A percentile compares a stretch with the other conserved stretches of the same genome.
phyloP scores from a whole-genome alignment of 1,140 invertebrate genomes.

The Acromyrmex charruanus region DNA sequence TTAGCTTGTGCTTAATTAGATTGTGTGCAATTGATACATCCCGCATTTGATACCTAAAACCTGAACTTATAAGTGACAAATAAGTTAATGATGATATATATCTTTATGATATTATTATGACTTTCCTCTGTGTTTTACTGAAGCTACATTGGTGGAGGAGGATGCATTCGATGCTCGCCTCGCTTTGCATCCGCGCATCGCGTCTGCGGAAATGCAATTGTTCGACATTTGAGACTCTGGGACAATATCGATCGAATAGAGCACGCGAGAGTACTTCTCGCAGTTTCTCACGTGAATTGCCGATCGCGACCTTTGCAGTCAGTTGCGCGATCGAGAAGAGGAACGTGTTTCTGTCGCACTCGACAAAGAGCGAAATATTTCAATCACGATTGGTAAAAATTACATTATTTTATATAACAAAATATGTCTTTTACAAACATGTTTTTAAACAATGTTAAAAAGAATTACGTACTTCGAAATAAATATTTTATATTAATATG shows the following conservation, averaged over 20 bases:
- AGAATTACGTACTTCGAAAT: not conserved
- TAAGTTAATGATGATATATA: too few species aligned
- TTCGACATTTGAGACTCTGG: slow-evolving; percentile 65
- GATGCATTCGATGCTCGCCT: not conserved
- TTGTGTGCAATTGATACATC: too few species aligned
- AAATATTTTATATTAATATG: not conserved
- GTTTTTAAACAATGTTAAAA: not conserved
- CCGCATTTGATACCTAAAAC: too few species aligned
- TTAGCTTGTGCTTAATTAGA: too few species aligned
- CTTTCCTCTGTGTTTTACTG: too few species aligned
- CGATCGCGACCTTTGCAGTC: slow-evolving; percentile 69
- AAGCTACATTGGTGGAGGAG: too few species aligned
- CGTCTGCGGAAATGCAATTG: slow-evolving; percentile 65
- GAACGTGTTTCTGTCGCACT: slow-evolving; percentile 13
- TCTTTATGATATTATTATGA: too few species aligned
- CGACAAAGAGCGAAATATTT: not conserved
- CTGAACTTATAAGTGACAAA: too few species aligned
- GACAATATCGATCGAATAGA: slow-evolving; percentile 69
- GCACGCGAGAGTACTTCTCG: slow-evolving; percentile 65
- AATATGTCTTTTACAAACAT: too few species aligned
- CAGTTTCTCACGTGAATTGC: slow-evolving; percentile 67
- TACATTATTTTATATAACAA: not conserved
- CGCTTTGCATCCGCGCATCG: too few species aligned
- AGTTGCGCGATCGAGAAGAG: slow-evolving; percentile 61
- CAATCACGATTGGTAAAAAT: not conserved